Base-by-base conservation (phyloP, 1,140 invertebrate species). In the Frieseomelitta varia region DNA sequence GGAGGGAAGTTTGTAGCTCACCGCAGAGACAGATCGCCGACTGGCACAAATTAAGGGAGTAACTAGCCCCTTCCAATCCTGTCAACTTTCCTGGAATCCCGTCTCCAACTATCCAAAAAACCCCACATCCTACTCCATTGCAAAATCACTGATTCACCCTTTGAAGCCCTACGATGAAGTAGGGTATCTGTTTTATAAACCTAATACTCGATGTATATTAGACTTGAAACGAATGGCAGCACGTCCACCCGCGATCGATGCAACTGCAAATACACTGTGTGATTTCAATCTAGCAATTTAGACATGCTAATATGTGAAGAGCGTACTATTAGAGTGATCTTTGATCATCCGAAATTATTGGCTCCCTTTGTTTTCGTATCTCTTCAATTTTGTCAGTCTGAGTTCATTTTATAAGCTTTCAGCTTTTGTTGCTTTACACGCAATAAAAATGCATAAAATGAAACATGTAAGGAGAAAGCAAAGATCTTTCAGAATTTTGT, bases 1-100 rank as follows among this genome's bases (percentile, higher is more conserved):
- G 99, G 99, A 98, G 97, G 89, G 99, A 99, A 95, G 98, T 99
- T 78, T 97, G 98, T 95, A 98, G 97, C 92, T 99, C 98, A 82
- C 98, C 99, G n/a, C 96, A 98, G 85, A 97, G 99, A 84, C 99
- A 99, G 96, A 99, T 99, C 92, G 99, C 99, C 71, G 98, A 99
- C 95, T 99, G 99, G 99, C 99, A 99, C 96, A 99, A 99, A 95
- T 96, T 99, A 85, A 96, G 97, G 93, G 98, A 99, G 96, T 99
- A 97, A 96, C 88, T 83, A 53, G 58, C 63, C 63, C 39, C 55
- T 78, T 74, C 79, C 30, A n/a, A 19, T 39, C 61, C 72, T 78
- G 77, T 83, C 80, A 56, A 84, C 51, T 65, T 58, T 78, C 63
- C 78, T 76, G 47, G 80, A 87, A 78, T 75, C 72, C 34, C 63